Conservation (phyloP, 2,888 invertebrate genomes). For the Andrena fulva region DNA sequence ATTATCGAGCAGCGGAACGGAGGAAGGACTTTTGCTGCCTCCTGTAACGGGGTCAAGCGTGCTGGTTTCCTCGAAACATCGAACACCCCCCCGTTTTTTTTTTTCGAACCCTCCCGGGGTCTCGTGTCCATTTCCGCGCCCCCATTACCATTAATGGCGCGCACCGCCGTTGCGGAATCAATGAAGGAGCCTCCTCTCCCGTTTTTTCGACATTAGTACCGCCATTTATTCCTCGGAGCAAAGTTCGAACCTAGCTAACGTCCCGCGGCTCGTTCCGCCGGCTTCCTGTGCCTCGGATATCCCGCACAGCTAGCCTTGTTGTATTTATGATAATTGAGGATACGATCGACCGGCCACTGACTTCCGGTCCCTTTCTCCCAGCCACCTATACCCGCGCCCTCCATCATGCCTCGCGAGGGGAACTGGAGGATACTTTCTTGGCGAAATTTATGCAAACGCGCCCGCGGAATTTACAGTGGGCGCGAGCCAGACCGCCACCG, state of each 20-base stretch:
- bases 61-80: slow-evolving; percentile 39
- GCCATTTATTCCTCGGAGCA: slow-evolving; percentile 57
- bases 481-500: slow-evolving; percentile 7
- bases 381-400: not conserved
- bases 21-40: not conserved
- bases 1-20: not conserved
- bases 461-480: slow-evolving; percentile 26
- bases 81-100: slow-evolving; percentile 35
- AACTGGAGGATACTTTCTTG: slow-evolving; percentile 16
- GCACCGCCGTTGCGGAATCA: slow-evolving; percentile 48
- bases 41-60: not conserved
- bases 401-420: not conserved
- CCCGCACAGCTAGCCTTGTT: slow-evolving; percentile 64
- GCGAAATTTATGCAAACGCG: slow-evolving; percentile 40
- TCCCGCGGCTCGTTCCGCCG: slow-evolving; percentile 28
- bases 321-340: slow-evolving; percentile 66
- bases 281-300: slow-evolving; percentile 58
- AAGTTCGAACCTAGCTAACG: slow-evolving; percentile 36
- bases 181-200: slow-evolving; percentile 40
- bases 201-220: slow-evolving; percentile 58
- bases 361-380: not conserved
- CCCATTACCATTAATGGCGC: slow-evolving; percentile 63
- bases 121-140: slow-evolving; percentile 48
- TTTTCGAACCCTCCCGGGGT: slow-evolving; percentile 34
- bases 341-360: slow-evolving; percentile 33